Evolutionary conservation across 2,113 vertebrate species (phyloP).

Genomic region (Hippocampus zosterae): DNA sequence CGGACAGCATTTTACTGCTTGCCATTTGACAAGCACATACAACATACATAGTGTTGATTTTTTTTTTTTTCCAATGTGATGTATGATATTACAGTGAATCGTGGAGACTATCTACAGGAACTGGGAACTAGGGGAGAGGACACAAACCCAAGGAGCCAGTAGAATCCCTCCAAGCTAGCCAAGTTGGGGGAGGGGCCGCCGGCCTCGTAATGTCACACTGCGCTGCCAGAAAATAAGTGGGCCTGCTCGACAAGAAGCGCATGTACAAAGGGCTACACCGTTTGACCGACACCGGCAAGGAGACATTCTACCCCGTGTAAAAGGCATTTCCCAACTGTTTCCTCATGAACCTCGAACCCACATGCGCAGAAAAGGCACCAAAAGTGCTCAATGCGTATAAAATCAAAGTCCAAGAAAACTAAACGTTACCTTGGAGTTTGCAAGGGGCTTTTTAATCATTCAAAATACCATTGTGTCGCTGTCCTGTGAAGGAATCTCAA

Average conservation of each 20-base stretch:
- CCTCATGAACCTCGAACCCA: not conserved
- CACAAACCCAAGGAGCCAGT: slow-evolving; percentile 51
- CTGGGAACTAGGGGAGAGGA: slow-evolving; percentile 59
- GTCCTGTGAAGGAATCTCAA: no score
- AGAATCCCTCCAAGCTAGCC: slow-evolving; percentile 34
- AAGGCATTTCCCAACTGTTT: slow-evolving; percentile 5
- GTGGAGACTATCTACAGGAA: slow-evolving; percentile 10
- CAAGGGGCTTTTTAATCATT: no score
- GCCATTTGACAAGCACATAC: not conserved
- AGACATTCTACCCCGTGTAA: slow-evolving; percentile 1
- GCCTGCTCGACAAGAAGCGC: slow-evolving; percentile 14
- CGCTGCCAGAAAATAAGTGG: slow-evolving; percentile 43
- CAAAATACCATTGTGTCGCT: no score
- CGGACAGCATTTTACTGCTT: not conserved
- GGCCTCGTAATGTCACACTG: slow-evolving; percentile 51
- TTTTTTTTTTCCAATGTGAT: not conserved
- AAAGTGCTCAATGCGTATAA: not conserved
- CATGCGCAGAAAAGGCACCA: no score
- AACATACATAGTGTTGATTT: not conserved
- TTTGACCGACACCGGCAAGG: not conserved
- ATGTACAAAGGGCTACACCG: not conserved
- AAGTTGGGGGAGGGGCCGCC: slow-evolving; percentile 37
- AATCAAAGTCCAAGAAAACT: not conserved
- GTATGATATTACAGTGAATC: not conserved
- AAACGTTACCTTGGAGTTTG: not conserved